Percentiles rank a stretch among this genome's conserved stretches.
phyloP scores from a whole-genome alignment of 2,888 invertebrate species.

The Lampropteryx suffumata region DNA sequence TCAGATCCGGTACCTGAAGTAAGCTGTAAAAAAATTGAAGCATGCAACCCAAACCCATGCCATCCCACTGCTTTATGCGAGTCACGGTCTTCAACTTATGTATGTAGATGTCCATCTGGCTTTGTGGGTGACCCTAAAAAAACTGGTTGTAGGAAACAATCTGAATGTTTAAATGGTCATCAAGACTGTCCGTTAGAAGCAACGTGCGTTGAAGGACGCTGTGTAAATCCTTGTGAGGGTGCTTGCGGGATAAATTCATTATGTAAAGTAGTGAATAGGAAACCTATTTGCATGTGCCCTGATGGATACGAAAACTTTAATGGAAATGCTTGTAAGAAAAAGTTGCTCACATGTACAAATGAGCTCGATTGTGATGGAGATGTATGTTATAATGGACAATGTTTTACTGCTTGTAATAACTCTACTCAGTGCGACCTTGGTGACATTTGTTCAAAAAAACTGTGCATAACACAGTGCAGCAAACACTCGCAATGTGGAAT shows the following conservation, averaged over 20 bases:
- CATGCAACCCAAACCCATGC: conserved; percentile 90
- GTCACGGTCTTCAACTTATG: conserved; percentile 84
- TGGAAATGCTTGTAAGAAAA: conserved; percentile 87
- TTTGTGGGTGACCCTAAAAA: conserved; percentile 89
- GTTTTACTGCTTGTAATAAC: conserved; percentile 90
- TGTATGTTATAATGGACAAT: conserved; percentile 91
- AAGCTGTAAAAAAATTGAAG: conserved; percentile 87
- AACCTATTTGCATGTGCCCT: conserved; percentile 91
- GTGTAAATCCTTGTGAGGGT: conserved; percentile 91
- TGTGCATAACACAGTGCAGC: conserved; percentile 90
- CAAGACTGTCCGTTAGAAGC: conserved; percentile 90
- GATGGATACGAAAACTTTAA: conserved; percentile 88
- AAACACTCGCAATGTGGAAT: conserved; percentile 91
- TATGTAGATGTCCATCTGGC: conserved; percentile 91
- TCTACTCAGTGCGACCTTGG: conserved; percentile 90
- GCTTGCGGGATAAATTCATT: conserved; percentile 92
- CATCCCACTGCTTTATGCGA: conserved; percentile 92
- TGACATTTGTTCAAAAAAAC: conserved; percentile 90
- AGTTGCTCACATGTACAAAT: conserved; percentile 84
- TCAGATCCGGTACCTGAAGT: conserved; percentile 93
- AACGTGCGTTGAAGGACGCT: conserved; percentile 87
- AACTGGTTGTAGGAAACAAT: conserved; percentile 90
- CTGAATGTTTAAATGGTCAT: conserved; percentile 88
- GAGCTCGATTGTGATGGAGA: conserved; percentile 91
- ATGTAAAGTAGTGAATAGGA: conserved; percentile 89